Evolutionary conservation across 2,888 invertebrate genomes (phyloP).

Genomic region (Parelbella ahira): DNA sequence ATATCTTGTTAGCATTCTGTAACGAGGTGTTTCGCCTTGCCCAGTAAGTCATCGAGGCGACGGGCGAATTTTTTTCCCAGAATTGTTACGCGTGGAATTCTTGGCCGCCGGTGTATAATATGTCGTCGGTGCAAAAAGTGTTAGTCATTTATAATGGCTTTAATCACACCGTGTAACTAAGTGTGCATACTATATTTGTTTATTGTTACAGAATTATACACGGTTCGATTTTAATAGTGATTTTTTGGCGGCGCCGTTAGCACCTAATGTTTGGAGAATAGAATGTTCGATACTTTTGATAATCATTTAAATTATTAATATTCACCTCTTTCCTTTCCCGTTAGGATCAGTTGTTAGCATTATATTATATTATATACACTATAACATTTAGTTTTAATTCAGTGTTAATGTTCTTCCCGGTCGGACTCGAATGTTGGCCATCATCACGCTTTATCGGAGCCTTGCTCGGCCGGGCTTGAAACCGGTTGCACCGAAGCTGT

Average conservation of each 20-base stretch:
- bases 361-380: too few relatives aligned
- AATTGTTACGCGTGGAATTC: conserved; percentile 13
- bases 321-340: too few relatives aligned
- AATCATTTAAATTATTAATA: too few relatives aligned
- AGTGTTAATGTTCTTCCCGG: conserved; percentile 32
- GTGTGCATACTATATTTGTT: too few relatives aligned
- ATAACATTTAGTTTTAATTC: too few relatives aligned
- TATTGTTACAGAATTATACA: too few relatives aligned
- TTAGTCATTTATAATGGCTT: conserved; percentile 2
- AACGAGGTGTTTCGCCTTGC: conserved; percentile 20
- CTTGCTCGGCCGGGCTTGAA: conserved; percentile 51
- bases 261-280: too few relatives aligned
- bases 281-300: too few relatives aligned
- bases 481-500: conserved; percentile 65
- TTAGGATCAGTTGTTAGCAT: too few relatives aligned
- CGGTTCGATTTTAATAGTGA: too few relatives aligned
- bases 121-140: conserved; percentile 3
- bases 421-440: conserved; percentile 44
- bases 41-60: conserved; percentile 14
- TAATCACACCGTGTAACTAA: too few relatives aligned
- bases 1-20: conserved; percentile 15
- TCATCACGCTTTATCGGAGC: conserved; percentile 56
- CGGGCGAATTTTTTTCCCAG: conserved; percentile 23
- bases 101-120: conserved; percentile 14
- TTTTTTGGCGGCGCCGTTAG: too few relatives aligned